These are phyloP conservation scores for Panagrolaimus sp. DNA, from an alignment of 1,140 invertebrate species.

Conservation along the genomic window DNA sequence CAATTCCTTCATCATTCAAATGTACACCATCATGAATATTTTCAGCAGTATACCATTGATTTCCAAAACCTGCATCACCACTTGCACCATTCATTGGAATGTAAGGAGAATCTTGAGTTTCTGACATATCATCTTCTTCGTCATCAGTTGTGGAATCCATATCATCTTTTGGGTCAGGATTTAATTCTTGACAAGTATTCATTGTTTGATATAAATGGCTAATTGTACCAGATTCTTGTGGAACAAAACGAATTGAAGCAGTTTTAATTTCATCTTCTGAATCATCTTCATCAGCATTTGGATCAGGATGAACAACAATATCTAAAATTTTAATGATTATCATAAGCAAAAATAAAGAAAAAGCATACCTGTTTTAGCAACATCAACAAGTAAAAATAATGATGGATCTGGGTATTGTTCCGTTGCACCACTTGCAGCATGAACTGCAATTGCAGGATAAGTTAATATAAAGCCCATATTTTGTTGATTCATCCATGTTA, in stretches of 20 bases:
- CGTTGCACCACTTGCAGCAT: constrained; percentile 12
- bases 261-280: constrained; percentile 19
- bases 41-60: constrained; percentile 27
- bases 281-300: constrained; percentile 21
- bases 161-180: constrained; percentile 19
- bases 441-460: constrained; percentile 28
- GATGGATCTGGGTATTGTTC: constrained; percentile 17
- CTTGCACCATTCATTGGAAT: constrained; percentile 3
- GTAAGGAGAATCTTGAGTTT: neutral
- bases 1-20: constrained; percentile 27
- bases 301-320: constrained; percentile 14
- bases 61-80: constrained; percentile 13
- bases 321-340: constrained; percentile 23
- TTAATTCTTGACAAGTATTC: constrained; percentile 23
- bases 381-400: constrained; percentile 25
- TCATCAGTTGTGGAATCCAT: constrained; percentile 18
- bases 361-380: constrained; percentile 25
- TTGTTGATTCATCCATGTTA: constrained; percentile 19
- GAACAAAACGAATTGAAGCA: constrained; percentile 24
- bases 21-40: constrained; percentile 27
- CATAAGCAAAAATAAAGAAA: neutral
- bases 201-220: constrained; percentile 23
- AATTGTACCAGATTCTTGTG: constrained; percentile 20
- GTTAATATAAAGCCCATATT: constrained; percentile 20
- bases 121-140: constrained; percentile 16